These are phyloP conservation scores for Eciton burchellii DNA, from an alignment of 1,140 invertebrate species.

Conservation along the genomic window DNA sequence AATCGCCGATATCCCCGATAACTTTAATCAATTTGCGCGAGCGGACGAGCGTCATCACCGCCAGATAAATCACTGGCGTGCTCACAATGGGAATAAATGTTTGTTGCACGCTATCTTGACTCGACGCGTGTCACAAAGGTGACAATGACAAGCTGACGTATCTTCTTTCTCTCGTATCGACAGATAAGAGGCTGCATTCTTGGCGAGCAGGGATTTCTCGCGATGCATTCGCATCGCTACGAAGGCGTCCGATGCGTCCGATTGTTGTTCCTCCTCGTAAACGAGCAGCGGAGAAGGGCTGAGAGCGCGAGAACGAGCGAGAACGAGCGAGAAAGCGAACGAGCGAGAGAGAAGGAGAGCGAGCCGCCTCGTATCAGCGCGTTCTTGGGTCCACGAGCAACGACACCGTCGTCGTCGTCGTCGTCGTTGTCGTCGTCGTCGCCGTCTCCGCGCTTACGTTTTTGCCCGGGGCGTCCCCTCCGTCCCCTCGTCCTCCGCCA, in stretches of 20 bases:
- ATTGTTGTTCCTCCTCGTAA: slow-evolving; percentile 39
- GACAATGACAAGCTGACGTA: not conserved
- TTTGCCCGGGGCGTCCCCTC: slow-evolving; percentile 63
- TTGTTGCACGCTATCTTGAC: not conserved
- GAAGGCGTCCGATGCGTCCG: not conserved
- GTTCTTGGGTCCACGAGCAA: slow-evolving; percentile 71
- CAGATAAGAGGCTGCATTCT: not conserved
- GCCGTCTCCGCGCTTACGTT: slow-evolving; percentile 70
- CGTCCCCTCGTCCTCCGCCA: slow-evolving; percentile 38
- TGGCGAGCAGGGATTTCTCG: slow-evolving; percentile 14
- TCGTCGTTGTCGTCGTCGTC: slow-evolving; percentile 45
- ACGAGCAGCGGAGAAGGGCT: slow-evolving; percentile 9
- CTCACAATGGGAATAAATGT: not conserved
- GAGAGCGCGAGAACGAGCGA: not conserved
- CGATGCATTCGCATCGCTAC: slow-evolving; percentile 6
- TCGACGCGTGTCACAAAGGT: not conserved
- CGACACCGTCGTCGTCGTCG: slow-evolving; percentile 61
- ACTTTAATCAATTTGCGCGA: too few relatives aligned
- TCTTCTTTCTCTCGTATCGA: not conserved
- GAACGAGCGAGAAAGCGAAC: not conserved
- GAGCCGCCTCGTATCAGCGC: slow-evolving; percentile 60
- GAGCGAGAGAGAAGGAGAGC: slow-evolving; percentile 14
- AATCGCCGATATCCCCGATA: too few relatives aligned
- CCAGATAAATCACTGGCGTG: not conserved
- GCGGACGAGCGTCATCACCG: not conserved